Evolutionary conservation across 2,113 vertebrate species (phyloP).

Genomic region (Morphnarchus princeps): DNA sequence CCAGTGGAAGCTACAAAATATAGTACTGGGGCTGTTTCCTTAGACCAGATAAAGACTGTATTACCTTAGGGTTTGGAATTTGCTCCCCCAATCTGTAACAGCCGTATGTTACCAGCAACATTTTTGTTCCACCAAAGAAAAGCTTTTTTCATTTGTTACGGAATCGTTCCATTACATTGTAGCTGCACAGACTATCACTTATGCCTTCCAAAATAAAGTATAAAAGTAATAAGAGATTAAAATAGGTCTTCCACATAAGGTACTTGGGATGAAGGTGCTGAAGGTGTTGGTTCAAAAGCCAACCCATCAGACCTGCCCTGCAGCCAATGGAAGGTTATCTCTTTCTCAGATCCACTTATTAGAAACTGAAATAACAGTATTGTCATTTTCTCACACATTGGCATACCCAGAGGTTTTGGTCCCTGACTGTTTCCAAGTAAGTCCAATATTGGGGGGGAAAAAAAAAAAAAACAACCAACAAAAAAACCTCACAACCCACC

Average conservation of each 20-base stretch:
- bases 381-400: background rate
- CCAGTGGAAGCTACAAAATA: background rate
- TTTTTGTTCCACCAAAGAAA: background rate
- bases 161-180: background rate
- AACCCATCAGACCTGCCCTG: background rate
- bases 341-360: background rate
- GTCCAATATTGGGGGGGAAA: fast-evolving
- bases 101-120: background rate
- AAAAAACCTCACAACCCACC: no score
- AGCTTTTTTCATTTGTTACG: background rate
- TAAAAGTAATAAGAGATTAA: background rate
- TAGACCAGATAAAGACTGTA: background rate
- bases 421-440: background rate
- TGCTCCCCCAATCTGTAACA: background rate
- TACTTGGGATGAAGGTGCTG: background rate
- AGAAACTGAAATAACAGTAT: background rate
- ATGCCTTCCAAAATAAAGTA: background rate
- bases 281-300: background rate
- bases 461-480: background rate
- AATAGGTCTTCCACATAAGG: background rate
- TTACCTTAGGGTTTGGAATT: background rate
- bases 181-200: background rate
- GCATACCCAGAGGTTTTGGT: background rate
- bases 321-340: background rate
- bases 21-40: background rate